phyloP scores from a whole-genome alignment of 2,797 vertebrate species.

The Synanceia verrucosa region DNA sequence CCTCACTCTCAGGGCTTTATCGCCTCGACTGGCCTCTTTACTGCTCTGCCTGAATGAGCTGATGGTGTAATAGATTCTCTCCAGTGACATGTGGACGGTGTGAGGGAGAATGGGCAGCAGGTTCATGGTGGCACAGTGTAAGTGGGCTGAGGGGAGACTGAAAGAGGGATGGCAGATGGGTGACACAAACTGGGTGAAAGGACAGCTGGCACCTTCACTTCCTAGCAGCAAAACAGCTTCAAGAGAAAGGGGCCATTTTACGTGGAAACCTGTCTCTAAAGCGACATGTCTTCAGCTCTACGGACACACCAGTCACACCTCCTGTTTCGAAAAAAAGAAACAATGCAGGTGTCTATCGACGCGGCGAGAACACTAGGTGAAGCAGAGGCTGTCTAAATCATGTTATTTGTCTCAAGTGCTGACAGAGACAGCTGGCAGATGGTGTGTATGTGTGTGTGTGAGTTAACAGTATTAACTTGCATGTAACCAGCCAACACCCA shows the following conservation, averaged over 20 bases:
- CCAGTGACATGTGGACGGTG: slow-evolving; percentile 65
- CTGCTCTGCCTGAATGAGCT: slow-evolving; percentile 64
- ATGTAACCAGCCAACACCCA: slow-evolving; percentile 10
- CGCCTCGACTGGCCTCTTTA: slow-evolving; percentile 60
- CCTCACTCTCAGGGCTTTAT: slow-evolving; percentile 48
- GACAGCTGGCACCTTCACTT: slow-evolving; percentile 65
- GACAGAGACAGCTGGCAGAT: slow-evolving; percentile 59
- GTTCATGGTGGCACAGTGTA: slow-evolving; percentile 37
- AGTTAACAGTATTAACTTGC: slow-evolving; percentile 26
- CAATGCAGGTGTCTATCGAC: slow-evolving; percentile 57
- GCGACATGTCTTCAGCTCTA: slow-evolving; percentile 38
- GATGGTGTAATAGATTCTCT: slow-evolving; percentile 67
- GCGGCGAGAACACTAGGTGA: slow-evolving; percentile 11
- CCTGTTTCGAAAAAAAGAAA: slow-evolving; percentile 19
- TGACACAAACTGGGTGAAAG: slow-evolving; percentile 48
- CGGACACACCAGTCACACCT: slow-evolving; percentile 17
- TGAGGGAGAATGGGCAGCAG: slow-evolving; percentile 55
- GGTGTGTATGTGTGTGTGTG: slow-evolving; percentile 9
- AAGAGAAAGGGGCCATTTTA: slow-evolving; percentile 25
- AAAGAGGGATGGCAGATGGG: slow-evolving; percentile 71
- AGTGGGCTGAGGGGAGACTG: slow-evolving; percentile 21
- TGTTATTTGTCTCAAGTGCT: slow-evolving; percentile 44
- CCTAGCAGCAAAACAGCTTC: slow-evolving; percentile 23
- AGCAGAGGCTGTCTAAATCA: slow-evolving; percentile 8
- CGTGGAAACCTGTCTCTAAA: not conserved